Evolutionary conservation across 2,797 vertebrate genomes (phyloP), one percentile per base, ranked within the genome.

Genomic region (Syngnathus rostellatus): DNA sequence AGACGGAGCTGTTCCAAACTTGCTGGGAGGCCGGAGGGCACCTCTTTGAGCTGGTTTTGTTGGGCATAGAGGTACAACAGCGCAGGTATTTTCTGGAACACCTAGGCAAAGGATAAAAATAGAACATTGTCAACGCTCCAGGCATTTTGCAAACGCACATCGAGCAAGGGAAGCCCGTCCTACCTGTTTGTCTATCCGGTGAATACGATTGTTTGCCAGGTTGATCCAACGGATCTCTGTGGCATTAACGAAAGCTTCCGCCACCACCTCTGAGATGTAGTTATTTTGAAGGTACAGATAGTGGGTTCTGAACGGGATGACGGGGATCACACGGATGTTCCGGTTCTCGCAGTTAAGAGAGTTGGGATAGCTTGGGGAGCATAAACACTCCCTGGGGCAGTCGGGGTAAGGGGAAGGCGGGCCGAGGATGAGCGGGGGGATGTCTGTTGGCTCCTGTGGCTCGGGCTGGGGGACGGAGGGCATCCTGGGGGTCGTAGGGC

Each of bases 271-370:
- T 0, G 93, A 90, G 60, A 99, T 98, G 90, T 93, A 98, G 85
- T 99, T 99, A 89, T 99, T 98, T 84, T 98, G 95, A 53, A 99
- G 90, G 76, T 99, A 99, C 72, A 98, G 86, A 86, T 99, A 97
- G 73, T 95, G 93, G 73, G 92, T 90, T 78, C 95, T 93, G 8
- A 86, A 1, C 0, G 97, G 97, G 84, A 99, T 94, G 74, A 88
- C 23, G 0, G 97, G 97, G 65, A 99, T 89, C 68, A 81, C 88
- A 38, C 95, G 92, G 72, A 99, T 91, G 90, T 98, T 98, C 63
- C 95, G 93, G 89, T 94, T 98, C 85, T 99, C 97, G 67, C 97
- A 99, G 86, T 97, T 96, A 62, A 99, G 92, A 55, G 96, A 90
- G 0, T 93, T 93, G 0, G 96, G 94, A 77, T 95, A 94, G 72